Evolutionary conservation across 2,797 vertebrate species (phyloP).

Genomic region (Sebastes trivittatus): DNA sequence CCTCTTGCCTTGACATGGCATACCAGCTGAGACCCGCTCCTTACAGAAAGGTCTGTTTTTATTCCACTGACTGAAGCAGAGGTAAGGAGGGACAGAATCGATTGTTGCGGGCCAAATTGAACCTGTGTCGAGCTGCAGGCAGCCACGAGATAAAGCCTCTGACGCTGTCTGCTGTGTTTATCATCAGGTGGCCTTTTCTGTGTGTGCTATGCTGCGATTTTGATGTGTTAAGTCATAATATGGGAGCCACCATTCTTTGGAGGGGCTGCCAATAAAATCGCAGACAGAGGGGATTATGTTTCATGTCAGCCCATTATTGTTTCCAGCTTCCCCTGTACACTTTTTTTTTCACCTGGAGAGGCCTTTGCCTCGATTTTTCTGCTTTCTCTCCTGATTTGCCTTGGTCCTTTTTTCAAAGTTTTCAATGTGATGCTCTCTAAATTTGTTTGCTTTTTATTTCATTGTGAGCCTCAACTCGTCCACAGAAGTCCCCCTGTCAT

Average conservation of each 20-base stretch:
- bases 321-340: conserved; percentile 62
- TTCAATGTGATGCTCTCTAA: background rate
- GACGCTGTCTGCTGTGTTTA: conserved; percentile 82
- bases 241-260: conserved; percentile 81
- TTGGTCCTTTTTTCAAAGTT: conserved; percentile 6
- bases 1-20: conserved; percentile 50
- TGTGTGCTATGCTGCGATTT: conserved; percentile 84
- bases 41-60: conserved; percentile 80
- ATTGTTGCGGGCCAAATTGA: conserved; percentile 86
- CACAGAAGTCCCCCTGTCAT: background rate
- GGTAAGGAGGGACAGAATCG: conserved; percentile 81
- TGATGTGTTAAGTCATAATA: conserved; percentile 88
- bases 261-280: conserved; percentile 83
- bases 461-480: background rate
- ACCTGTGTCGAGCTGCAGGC: conserved; percentile 80
- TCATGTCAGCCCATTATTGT: conserved; percentile 80
- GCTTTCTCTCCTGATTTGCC: conserved; percentile 19
- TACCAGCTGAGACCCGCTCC: conserved; percentile 78
- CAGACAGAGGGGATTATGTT: conserved; percentile 82
- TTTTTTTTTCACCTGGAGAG: conserved; percentile 49
- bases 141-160: conserved; percentile 80
- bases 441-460: conserved; percentile 6
- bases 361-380: conserved; percentile 31
- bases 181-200: conserved; percentile 87
- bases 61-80: conserved; percentile 73